Percentiles rank a stretch among this genome's conserved stretches.
Evolutionary conservation across 2,888 invertebrate species (phyloP).

Genomic region (Acronicta alni): DNA sequence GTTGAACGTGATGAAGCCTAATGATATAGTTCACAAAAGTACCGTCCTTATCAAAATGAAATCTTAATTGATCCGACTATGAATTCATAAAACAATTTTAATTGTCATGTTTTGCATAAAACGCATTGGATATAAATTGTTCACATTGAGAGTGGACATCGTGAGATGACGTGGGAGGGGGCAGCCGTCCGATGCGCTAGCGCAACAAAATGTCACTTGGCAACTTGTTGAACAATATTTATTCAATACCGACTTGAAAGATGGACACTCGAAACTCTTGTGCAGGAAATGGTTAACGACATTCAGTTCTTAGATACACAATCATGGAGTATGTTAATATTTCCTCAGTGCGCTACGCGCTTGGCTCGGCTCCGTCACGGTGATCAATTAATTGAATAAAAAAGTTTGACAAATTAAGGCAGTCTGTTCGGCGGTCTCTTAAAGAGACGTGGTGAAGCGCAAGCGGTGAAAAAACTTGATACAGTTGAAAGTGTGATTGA

Average conservation of each 20-base stretch:
- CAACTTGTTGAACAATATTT: conserved; percentile 86
- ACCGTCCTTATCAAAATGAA: conserved; percentile 82
- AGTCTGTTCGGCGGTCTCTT: conserved; percentile 72
- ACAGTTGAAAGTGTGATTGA: conserved; percentile 88
- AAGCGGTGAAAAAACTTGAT: conserved; percentile 81
- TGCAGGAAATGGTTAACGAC: conserved; percentile 85
- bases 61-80: conserved; percentile 84
- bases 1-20: conserved; percentile 69
- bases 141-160: conserved; percentile 71
- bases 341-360: conserved; percentile 65
- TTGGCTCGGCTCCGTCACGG: conserved; percentile 64
- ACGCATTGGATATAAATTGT: conserved; percentile 81
- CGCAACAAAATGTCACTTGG: conserved; percentile 85
- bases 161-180: conserved; percentile 76
- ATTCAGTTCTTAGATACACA: conserved; percentile 83
- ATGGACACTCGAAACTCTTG: conserved; percentile 82
- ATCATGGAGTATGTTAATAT: conserved; percentile 79
- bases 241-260: conserved; percentile 83
- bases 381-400: conserved; percentile 83
- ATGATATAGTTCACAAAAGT: conserved; percentile 78
- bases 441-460: conserved; percentile 68
- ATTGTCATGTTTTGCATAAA: conserved; percentile 85
- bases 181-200: conserved; percentile 61
- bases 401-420: conserved; percentile 84
- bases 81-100: conserved; percentile 84